Conservation (phyloP, 2,888 invertebrate genomes). For the Hypsopygia costalis region DNA sequence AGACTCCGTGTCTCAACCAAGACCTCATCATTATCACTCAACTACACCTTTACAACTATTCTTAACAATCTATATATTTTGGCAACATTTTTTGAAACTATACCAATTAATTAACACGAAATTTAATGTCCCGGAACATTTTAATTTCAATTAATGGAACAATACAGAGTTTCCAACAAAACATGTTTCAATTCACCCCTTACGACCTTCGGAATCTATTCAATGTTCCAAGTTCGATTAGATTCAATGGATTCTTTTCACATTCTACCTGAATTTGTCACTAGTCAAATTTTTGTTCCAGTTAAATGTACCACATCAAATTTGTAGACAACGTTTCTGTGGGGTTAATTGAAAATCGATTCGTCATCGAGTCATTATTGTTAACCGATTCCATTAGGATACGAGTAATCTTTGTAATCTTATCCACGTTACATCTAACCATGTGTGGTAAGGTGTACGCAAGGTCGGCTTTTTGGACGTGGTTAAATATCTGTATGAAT, state of each 20-base stretch:
- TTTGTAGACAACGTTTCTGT: background rate
- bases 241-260: conserved; percentile 21
- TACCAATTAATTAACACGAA: conserved; percentile 1
- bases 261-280: conserved; percentile 12
- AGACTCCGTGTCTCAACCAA: conserved; percentile 36
- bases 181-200: conserved; percentile 19
- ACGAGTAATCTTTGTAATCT: conserved; percentile 43
- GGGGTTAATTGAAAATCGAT: conserved; percentile 14
- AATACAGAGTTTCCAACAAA: conserved; percentile 14
- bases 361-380: conserved; percentile 8
- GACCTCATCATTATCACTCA: conserved; percentile 34
- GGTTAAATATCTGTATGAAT: conserved; percentile 73
- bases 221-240: conserved; percentile 23
- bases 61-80: conserved; percentile 20
- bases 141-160: conserved; percentile 18
- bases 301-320: conserved; percentile 11
- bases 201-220: conserved; percentile 26
- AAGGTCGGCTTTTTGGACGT: conserved; percentile 43
- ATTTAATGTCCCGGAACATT: conserved; percentile 4
- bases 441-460: conserved; percentile 37
- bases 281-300: conserved; percentile 8
- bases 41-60: conserved; percentile 20
- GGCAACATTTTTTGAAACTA: conserved; percentile 20
- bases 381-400: conserved; percentile 19
- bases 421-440: conserved; percentile 38